Evolutionary conservation across 1,140 invertebrate genomes (phyloP).

Genomic region (Asbolus verrucosus): DNA sequence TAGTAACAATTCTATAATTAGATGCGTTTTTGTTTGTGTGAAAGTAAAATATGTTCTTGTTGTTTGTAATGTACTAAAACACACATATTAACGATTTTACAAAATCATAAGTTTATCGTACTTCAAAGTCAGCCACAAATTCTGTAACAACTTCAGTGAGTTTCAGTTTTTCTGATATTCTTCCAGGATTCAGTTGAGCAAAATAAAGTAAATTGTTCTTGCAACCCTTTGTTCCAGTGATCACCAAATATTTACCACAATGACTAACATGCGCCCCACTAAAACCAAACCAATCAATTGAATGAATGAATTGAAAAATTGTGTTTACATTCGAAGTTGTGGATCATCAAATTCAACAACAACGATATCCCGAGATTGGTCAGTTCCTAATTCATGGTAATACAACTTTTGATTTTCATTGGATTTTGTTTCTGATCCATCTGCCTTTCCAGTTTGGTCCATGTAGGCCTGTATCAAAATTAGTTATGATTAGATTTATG

Average conservation of each 20-base stretch:
- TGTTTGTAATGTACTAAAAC: slow-evolving; percentile 91
- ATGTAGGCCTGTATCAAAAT: slow-evolving; percentile 71
- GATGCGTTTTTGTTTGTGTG: slow-evolving; percentile 95
- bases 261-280: slow-evolving; percentile 87
- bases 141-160: slow-evolving; percentile 85
- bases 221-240: slow-evolving; percentile 85
- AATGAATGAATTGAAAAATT: not conserved
- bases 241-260: slow-evolving; percentile 89
- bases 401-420: slow-evolving; percentile 94
- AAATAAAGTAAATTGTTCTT: slow-evolving; percentile 91
- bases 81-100: too few relatives aligned
- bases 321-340: slow-evolving; percentile 85
- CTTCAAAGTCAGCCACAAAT: slow-evolving; percentile 95
- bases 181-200: slow-evolving; percentile 75
- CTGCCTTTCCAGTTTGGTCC: slow-evolving; percentile 81
- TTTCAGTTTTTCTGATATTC: slow-evolving; percentile 73
- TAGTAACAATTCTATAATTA: slow-evolving; percentile 89
- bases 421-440: slow-evolving; percentile 90
- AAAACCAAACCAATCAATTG: slow-evolving; percentile 58
- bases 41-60: slow-evolving; percentile 86
- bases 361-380: slow-evolving; percentile 89
- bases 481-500: slow-evolving; percentile 5
- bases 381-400: slow-evolving; percentile 90
- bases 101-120: too few relatives aligned
- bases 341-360: slow-evolving; percentile 94